Percentiles rank a stretch among this genome's conserved stretches.
Conservation (phyloP, 2,888 invertebrate species). For the Andrena bicolor region DNA sequence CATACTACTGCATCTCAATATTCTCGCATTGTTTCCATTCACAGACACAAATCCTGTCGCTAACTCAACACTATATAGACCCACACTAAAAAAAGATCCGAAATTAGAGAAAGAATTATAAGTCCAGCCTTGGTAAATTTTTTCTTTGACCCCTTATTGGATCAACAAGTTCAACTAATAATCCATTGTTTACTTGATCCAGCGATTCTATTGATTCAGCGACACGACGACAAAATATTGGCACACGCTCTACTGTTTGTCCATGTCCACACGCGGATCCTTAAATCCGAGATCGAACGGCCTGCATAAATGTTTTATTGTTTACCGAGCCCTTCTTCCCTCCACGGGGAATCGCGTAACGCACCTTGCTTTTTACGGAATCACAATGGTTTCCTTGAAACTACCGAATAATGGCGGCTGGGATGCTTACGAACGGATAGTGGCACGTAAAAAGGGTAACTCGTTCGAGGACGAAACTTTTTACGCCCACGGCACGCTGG, state of each 20-base stretch:
- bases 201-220: conserved; percentile 23
- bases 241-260: conserved; percentile 25
- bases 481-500: background rate
- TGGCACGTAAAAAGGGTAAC: conserved; percentile 4
- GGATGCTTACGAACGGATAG: background rate
- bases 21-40: no score
- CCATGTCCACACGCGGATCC: background rate
- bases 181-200: conserved; percentile 42
- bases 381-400: background rate
- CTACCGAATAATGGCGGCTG: background rate
- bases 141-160: background rate
- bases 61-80: background rate
- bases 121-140: background rate
- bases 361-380: background rate
- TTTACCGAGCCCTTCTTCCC: background rate
- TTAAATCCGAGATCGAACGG: conserved; percentile 15
- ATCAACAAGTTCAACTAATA: conserved; percentile 56
- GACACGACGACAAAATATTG: conserved; percentile 32
- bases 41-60: background rate
- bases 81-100: background rate
- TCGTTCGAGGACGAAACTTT: conserved; percentile 16
- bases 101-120: background rate
- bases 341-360: background rate
- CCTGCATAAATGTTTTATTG: conserved; percentile 22
- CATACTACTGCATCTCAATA: no score